Evolutionary conservation across 2,797 vertebrate species (phyloP).

Genomic region (Arrhamphus sclerolepis): DNA sequence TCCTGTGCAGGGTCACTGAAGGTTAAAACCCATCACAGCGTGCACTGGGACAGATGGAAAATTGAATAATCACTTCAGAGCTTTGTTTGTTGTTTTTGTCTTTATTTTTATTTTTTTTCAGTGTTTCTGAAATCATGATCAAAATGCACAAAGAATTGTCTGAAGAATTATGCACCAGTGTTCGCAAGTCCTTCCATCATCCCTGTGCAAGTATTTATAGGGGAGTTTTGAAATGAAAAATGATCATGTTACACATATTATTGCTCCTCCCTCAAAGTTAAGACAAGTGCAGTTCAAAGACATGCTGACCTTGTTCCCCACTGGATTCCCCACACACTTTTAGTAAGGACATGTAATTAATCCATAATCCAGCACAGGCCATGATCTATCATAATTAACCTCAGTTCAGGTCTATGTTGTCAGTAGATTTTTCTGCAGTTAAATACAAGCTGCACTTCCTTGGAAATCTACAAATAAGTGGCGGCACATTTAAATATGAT

Average conservation of each 20-base stretch:
- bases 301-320: too few species aligned
- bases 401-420: conserved; percentile 5
- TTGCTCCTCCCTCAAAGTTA: too few species aligned
- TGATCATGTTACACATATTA: too few species aligned
- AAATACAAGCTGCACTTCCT: neutral
- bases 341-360: conserved; percentile 18
- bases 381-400: conserved; percentile 26
- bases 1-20: neutral
- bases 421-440: conserved; percentile 3
- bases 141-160: neutral
- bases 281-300: too few species aligned
- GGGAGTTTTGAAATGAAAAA: too few species aligned
- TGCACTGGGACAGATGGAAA: conserved; percentile 3
- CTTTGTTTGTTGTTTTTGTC: neutral
- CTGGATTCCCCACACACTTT: too few species aligned
- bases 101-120: neutral
- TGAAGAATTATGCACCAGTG: neutral
- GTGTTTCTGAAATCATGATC: too few species aligned
- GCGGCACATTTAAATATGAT: too few species aligned
- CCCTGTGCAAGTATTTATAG: too few species aligned
- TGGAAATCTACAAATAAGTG: too few species aligned
- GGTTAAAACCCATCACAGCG: conserved; percentile 13
- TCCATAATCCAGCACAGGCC: conserved; percentile 27
- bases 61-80: conserved; percentile 10
- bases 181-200: too few species aligned